These are phyloP conservation scores for Girardia tigrina DNA, from an alignment of 2,888 invertebrate genomes.

Conservation along the genomic window DNA sequence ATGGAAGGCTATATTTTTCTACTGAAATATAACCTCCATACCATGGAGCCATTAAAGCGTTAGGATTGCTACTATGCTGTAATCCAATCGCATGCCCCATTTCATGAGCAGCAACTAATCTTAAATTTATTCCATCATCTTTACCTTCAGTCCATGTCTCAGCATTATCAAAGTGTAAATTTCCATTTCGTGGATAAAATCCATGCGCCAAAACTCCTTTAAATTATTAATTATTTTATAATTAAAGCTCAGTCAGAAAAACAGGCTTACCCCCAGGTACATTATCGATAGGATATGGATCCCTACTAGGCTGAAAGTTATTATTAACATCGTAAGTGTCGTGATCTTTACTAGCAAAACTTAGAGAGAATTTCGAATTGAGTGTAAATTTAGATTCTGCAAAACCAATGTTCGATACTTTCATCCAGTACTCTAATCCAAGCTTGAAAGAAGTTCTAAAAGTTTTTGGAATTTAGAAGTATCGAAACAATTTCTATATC, in stretches of 20 bases:
- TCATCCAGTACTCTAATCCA: not conserved
- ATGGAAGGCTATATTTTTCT: not conserved
- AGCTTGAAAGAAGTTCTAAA: not conserved
- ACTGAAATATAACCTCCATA: slow-evolving; percentile 8
- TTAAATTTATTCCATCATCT: not conserved
- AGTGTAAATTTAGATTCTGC: not conserved
- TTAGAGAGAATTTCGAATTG: not conserved
- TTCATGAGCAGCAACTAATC: not conserved
- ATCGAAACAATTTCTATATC: not conserved
- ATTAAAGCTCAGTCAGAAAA: too few relatives aligned
- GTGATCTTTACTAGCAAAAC: not conserved
- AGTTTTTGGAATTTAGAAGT: too few relatives aligned
- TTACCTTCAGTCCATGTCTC: slow-evolving; percentile 7
- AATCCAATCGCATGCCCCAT: slow-evolving; percentile 12
- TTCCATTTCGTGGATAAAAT: not conserved
- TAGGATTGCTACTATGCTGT: not conserved
- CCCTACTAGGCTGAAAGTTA: not conserved
- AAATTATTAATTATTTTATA: not conserved
- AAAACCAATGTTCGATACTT: not conserved
- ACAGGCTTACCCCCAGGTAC: not conserved
- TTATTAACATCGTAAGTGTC: not conserved
- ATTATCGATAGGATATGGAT: not conserved
- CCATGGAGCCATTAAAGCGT: slow-evolving; percentile 6
- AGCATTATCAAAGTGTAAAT: slow-evolving; percentile 15
- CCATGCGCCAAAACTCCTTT: not conserved